These are phyloP conservation scores for Acrobasis repandana DNA, from an alignment of 2,888 invertebrate genomes.

Conservation along the genomic window DNA sequence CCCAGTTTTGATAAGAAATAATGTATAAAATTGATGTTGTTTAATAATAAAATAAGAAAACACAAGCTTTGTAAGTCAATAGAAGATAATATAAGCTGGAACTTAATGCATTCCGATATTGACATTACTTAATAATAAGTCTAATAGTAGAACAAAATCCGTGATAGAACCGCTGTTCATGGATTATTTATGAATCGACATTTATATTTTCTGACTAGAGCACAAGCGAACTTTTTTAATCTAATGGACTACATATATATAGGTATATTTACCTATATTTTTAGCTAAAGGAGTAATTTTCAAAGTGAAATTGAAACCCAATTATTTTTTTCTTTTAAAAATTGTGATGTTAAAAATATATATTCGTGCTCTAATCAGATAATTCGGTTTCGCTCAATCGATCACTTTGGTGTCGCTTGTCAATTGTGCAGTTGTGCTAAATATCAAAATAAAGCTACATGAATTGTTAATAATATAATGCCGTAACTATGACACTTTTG, in stretches of 20 bases:
- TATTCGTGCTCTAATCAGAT: neutral
- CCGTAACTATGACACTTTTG: neutral
- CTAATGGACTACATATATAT: neutral
- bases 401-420: constrained; percentile 29
- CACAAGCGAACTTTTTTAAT: neutral
- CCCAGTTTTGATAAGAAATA: constrained; percentile 67
- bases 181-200: neutral
- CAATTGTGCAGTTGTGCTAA: neutral
- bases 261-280: too few relatives aligned
- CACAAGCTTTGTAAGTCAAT: constrained; percentile 63
- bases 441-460: neutral
- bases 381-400: constrained; percentile 27
- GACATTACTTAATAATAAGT: constrained; percentile 35
- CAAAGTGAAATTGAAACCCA: too few relatives aligned
- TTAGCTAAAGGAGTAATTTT: too few relatives aligned
- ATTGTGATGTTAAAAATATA: too few relatives aligned
- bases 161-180: constrained; percentile 6
- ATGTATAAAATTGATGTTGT: constrained; percentile 73
- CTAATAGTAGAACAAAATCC: constrained; percentile 25
- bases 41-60: constrained; percentile 57
- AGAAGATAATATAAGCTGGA: constrained; percentile 46
- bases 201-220: constrained; percentile 2
- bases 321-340: too few relatives aligned
- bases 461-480: neutral
- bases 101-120: constrained; percentile 47